Evolutionary conservation across 2,113 vertebrate species (phyloP).

Genomic region (Chloroceryle aenea): DNA sequence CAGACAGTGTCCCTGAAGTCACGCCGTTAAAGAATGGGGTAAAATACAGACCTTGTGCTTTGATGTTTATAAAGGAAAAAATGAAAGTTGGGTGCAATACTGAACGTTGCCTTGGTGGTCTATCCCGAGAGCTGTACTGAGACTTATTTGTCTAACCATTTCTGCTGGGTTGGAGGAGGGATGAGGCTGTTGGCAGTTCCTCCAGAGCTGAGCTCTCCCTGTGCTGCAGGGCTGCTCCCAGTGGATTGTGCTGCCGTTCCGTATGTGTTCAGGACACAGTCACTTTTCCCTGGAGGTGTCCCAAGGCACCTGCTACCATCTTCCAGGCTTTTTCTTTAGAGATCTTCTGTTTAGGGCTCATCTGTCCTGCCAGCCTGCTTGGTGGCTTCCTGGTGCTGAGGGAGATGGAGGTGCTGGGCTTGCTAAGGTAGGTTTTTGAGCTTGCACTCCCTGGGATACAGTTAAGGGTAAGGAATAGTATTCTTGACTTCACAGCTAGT

Average conservation of each 20-base stretch:
- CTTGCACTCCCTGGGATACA: not conserved
- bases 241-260: not conserved
- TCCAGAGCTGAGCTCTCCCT: not conserved
- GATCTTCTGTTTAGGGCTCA: not conserved
- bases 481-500: not conserved
- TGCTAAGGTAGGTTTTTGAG: not conserved
- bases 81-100: not conserved
- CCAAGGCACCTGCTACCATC: not conserved
- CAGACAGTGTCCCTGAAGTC: not conserved
- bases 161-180: not conserved
- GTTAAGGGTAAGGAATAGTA: not conserved
- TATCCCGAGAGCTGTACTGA: not conserved
- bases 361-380: not conserved
- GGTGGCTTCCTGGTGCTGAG: not conserved
- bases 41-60: not conserved
- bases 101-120: not conserved
- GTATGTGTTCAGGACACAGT: rapidly evolving
- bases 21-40: not conserved
- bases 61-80: not conserved
- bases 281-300: not conserved
- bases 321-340: not conserved
- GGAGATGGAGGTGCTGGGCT: not conserved
- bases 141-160: not conserved
- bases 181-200: not conserved
- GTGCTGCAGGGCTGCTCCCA: too few relatives aligned